Percentiles rank a stretch among this genome's conserved stretches.
These are phyloP conservation scores for Tor tambroides DNA, from an alignment of 2,113 vertebrate species.

Conservation along the genomic window DNA sequence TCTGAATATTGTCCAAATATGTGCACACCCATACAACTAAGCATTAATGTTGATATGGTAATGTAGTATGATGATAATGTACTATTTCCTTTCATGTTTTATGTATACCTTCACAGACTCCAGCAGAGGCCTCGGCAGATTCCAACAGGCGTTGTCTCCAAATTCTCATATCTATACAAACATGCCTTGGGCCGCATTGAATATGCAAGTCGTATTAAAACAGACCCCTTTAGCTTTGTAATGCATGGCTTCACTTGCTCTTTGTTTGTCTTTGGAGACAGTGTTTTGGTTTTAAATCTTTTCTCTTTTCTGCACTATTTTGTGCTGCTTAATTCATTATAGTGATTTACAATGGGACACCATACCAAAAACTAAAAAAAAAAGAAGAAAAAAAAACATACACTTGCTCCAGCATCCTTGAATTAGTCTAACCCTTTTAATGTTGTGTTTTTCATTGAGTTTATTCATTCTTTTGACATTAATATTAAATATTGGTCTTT, in stretches of 20 bases:
- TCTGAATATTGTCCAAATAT: neutral
- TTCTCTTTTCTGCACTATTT: constrained; percentile 20
- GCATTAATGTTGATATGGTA: neutral
- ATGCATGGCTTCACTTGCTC: constrained; percentile 60
- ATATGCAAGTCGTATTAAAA: constrained; percentile 67
- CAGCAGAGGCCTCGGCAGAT: neutral
- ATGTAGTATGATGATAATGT: constrained; percentile 9
- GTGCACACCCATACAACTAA: neutral
- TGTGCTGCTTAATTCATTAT: constrained; percentile 43
- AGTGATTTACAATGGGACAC: constrained; percentile 37
- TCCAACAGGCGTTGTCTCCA: constrained; percentile 26
- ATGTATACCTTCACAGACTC: constrained; percentile 12
- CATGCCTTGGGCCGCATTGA: constrained; percentile 63
- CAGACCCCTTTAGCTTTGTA: constrained; percentile 49
- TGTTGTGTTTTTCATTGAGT: constrained; percentile 14
- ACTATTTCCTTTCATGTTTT: constrained; percentile 17
- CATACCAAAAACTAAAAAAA: neutral
- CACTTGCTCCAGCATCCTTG: constrained; percentile 47
- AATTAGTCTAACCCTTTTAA: constrained; percentile 39
- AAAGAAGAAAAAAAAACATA: constrained; percentile 15
- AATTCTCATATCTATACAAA: constrained; percentile 61
- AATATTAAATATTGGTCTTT: constrained; percentile 55
- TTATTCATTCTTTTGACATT: constrained; percentile 53
- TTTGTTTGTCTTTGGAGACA: constrained; percentile 49
- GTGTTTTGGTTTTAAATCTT: constrained; percentile 58